phyloP scores from a whole-genome alignment of 2,797 vertebrate genomes.

The Carduelis carduelis region DNA sequence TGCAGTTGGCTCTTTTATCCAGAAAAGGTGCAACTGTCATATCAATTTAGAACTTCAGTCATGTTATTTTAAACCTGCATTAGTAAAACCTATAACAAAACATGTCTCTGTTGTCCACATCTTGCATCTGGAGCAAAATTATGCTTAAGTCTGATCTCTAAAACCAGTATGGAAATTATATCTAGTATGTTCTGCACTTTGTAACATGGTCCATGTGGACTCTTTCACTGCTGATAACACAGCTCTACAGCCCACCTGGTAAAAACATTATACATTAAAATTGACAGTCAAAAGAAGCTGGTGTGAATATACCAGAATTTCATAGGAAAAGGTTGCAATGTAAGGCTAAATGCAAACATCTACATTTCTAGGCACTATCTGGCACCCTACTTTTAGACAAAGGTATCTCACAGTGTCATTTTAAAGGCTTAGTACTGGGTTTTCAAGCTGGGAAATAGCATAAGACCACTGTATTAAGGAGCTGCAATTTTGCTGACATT shows the following conservation, averaged over 20 bases:
- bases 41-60: slow-evolving; percentile 71
- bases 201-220: slow-evolving; percentile 9
- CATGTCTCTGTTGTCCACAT: slow-evolving; percentile 37
- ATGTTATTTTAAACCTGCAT: slow-evolving; percentile 62
- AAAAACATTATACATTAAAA: slow-evolving; percentile 67
- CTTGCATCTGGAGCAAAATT: slow-evolving; percentile 62
- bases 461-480: background rate
- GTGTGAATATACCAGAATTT: slow-evolving; percentile 9
- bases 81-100: slow-evolving; percentile 56
- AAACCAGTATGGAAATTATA: slow-evolving; percentile 31
- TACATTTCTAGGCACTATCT: background rate
- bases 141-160: slow-evolving; percentile 45
- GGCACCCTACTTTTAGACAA: slow-evolving; percentile 34
- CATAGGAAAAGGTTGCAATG: background rate
- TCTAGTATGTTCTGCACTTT: slow-evolving; percentile 55
- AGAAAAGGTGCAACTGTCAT: slow-evolving; percentile 61
- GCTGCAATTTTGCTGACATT: slow-evolving; percentile 39
- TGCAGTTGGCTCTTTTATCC: slow-evolving; percentile 52
- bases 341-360: slow-evolving; percentile 34
- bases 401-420: background rate
- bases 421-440: slow-evolving; percentile 15
- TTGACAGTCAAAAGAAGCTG: slow-evolving; percentile 27
- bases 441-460: slow-evolving; percentile 16
- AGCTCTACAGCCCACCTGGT: slow-evolving; percentile 19
- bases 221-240: slow-evolving; percentile 51